Evolutionary conservation across 64 coral and sea anemone species (phyloP), one percentile per base, ranked within the genome.

Genomic region (Actinia equina): DNA sequence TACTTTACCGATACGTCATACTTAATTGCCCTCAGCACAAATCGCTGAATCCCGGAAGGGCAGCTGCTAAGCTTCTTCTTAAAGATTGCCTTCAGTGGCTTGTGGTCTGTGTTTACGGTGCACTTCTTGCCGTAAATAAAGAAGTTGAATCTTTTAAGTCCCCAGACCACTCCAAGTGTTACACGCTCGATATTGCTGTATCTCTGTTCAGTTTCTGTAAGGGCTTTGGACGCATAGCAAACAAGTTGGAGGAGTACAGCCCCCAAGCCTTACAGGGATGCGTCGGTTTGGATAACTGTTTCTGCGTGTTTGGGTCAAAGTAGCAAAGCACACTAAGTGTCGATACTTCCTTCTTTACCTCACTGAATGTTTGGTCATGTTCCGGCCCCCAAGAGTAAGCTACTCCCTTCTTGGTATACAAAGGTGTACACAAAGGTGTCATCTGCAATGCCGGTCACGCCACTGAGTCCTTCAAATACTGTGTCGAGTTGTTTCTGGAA

Each of bases 401-500:
- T 19, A 54, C 60, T 16, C 71, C 65, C 69, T 90, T 90, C 46
- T 90, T 90, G 4, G 44, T 84, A 0, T 30, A 37, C 8, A 82
- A 60, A 54, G 12, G 54, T 80, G 76, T 67, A 79, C 16, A 88
- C 53, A 18, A 93, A 88, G 2, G 82, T 93, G 44, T 92, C 91
- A 23, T 88, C 67, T n/a, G n/a, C n/a, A n/a, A n/a, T n/a, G n/a
- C n/a, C n/a, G n/a, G n/a, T n/a, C n/a, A n/a, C n/a, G n/a, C n/a
- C n/a, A n/a, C n/a, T n/a, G n/a, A 56, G 69, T 52, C 67, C 52
- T 46, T 77, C 79, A 7, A 86, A 76, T n/a, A 62, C 61, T 52
- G 84, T 64, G 59, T 88, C 89, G 23, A 91, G 86, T 59, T 94
- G 80, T 77, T 91, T 90, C 59, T 88, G 86, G 81, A 88, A 94